These are phyloP conservation scores for Helarctos malayanus DNA, from an alignment of 2,797 vertebrate genomes.

Conservation along the genomic window DNA sequence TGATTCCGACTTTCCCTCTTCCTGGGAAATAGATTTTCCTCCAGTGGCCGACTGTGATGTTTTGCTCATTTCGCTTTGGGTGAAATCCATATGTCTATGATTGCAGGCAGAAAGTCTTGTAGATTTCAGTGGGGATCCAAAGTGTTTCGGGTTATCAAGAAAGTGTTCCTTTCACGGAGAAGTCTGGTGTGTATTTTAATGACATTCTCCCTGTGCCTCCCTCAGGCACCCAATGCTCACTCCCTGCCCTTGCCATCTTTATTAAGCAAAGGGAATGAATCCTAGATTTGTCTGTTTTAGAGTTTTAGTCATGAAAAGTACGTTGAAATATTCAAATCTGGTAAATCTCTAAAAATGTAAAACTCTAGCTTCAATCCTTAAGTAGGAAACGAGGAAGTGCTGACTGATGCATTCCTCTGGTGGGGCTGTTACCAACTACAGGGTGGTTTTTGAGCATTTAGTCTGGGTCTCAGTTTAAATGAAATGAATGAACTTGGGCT, in stretches of 20 bases:
- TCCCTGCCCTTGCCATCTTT: not conserved
- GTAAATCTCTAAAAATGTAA: not conserved
- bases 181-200: not conserved
- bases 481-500: not conserved
- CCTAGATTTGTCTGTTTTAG: not conserved
- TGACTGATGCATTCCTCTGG: not conserved
- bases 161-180: not conserved
- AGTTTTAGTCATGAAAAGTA: not conserved
- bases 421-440: not conserved
- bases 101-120: not conserved
- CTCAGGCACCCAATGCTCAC: not conserved
- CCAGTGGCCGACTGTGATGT: not conserved
- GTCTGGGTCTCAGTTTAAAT: not conserved
- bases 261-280: slow-evolving; percentile 9
- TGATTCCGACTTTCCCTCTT: slow-evolving; percentile 22
- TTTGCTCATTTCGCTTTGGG: slow-evolving; percentile 4
- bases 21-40: slow-evolving; percentile 35
- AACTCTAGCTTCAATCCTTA: not conserved
- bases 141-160: not conserved
- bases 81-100: not conserved
- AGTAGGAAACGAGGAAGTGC: not conserved
- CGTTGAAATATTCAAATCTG: not conserved
- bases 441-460: not conserved
- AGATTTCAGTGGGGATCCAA: not conserved
- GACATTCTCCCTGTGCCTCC: not conserved